A percentile compares a stretch with the other conserved stretches of the same genome.
phyloP scores from a whole-genome alignment of 2,888 invertebrate species.

The Drosophila borealis region DNA sequence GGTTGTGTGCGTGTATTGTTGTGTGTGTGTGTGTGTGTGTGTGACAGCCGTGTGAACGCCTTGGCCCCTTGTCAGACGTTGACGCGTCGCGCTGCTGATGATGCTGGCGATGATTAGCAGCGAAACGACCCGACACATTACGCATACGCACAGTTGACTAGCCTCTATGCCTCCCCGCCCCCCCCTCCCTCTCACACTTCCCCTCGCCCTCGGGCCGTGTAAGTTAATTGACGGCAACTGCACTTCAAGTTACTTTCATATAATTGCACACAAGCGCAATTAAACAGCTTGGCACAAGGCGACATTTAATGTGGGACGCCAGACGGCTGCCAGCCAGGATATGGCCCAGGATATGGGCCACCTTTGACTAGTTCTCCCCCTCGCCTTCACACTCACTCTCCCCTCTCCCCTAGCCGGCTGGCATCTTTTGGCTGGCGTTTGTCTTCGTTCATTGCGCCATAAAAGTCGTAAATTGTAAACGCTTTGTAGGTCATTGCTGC shows the following conservation, averaged over 20 bases:
- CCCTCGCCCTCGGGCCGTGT: conserved; percentile 1
- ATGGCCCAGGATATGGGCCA: conserved; percentile 18
- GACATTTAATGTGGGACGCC: conserved; percentile 31
- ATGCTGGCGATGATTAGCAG: conserved; percentile 61
- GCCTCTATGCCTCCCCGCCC: background rate
- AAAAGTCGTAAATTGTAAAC: conserved; percentile 77
- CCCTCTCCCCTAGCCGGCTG: background rate
- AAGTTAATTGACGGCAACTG: conserved; percentile 61
- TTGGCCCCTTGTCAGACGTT: conserved; percentile 52
- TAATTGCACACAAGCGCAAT: conserved; percentile 74
- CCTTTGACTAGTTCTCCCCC: conserved; percentile 8
- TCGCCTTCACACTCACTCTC: background rate
- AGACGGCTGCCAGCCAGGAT: conserved; percentile 31
- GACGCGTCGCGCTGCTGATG: conserved; percentile 49
- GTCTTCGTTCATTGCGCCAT: conserved; percentile 70
- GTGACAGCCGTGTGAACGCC: conserved; percentile 45
- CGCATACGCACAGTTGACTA: conserved; percentile 60
- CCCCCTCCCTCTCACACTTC: no score
- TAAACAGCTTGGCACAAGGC: conserved; percentile 68
- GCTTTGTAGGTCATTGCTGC: conserved; percentile 78
- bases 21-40: conserved; percentile 17
- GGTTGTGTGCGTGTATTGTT: conserved; percentile 3
- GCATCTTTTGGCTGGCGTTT: conserved; percentile 58
- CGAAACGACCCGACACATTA: conserved; percentile 45
- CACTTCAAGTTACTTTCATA: conserved; percentile 61